Conservation (phyloP, 2,797 vertebrate species). For the Oreortyx pictus region DNA sequence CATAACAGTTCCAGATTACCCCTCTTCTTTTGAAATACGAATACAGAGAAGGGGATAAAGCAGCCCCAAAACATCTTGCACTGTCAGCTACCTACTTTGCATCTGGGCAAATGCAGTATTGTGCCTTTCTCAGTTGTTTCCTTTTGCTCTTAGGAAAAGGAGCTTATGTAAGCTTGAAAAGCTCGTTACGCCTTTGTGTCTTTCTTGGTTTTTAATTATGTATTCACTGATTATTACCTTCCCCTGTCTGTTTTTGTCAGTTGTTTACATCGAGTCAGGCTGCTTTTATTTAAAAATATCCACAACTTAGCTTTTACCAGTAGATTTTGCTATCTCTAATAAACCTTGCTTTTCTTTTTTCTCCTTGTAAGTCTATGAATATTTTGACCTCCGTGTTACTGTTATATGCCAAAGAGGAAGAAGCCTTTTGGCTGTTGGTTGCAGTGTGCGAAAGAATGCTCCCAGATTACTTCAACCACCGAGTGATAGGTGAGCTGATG, state of each 20-base stretch:
- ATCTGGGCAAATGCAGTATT: neutral
- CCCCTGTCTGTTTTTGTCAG: neutral
- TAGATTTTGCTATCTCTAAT: constrained; percentile 11
- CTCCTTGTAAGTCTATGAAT: constrained; percentile 92
- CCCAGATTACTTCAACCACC: constrained; percentile 95
- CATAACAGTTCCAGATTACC: neutral
- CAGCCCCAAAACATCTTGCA: neutral
- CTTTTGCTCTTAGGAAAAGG: neutral
- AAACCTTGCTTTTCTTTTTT: constrained; percentile 16
- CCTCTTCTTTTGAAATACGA: neutral
- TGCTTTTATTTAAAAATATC: neutral
- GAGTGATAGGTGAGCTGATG: constrained; percentile 88
- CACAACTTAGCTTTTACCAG: neutral
- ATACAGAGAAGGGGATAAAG: neutral
- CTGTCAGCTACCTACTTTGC: neutral
- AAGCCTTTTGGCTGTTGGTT: constrained; percentile 96
- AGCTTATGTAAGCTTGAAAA: neutral
- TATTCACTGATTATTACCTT: neutral
- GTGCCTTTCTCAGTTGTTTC: neutral
- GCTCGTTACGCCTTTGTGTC: neutral
- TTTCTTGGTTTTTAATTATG: neutral
- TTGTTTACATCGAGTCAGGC: neutral
- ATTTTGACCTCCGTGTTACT: constrained; percentile 95
- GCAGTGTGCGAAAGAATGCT: constrained; percentile 96
- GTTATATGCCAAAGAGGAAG: constrained; percentile 94